Percentiles rank a stretch among this genome's conserved stretches.
phyloP scores from a whole-genome alignment of 2,113 vertebrate genomes.

The Balaeniceps rex region DNA sequence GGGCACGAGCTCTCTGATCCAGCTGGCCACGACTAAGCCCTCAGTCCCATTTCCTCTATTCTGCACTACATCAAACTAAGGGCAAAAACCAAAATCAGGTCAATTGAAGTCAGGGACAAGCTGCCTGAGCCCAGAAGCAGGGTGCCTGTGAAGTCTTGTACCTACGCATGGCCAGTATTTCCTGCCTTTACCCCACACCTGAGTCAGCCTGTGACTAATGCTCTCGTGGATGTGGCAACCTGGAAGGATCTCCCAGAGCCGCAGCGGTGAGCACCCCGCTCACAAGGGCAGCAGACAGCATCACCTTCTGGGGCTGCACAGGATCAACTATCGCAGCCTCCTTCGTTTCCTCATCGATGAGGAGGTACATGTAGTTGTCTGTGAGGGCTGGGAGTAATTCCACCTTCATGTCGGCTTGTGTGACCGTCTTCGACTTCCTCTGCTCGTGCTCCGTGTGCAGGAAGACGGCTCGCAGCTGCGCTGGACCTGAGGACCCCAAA shows the following conservation, averaged over 20 bases:
- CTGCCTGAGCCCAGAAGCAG: not conserved
- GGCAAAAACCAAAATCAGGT: not conserved
- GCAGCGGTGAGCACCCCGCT: not conserved
- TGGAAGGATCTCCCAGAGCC: not conserved
- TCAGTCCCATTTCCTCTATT: not conserved
- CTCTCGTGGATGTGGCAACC: not conserved
- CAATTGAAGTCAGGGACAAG: not conserved
- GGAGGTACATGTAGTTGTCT: constrained; percentile 99
- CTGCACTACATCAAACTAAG: not conserved
- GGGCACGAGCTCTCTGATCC: not conserved
- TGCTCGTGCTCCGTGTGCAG: constrained; percentile 36
- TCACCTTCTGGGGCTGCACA: constrained; percentile 91
- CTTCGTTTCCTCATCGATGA: constrained; percentile 86
- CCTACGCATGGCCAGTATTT: not conserved
- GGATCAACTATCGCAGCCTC: constrained; percentile 94
- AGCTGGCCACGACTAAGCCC: not conserved
- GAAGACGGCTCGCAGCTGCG: constrained; percentile 55
- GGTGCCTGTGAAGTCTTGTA: not conserved
- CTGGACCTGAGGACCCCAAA: constrained; percentile 67
- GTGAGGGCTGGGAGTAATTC: constrained; percentile 90
- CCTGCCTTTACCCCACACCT: not conserved
- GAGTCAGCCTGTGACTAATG: not conserved
- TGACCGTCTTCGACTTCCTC: constrained; percentile 71
- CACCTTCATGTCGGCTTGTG: constrained; percentile 85
- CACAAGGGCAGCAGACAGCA: fast-evolving